Conservation (phyloP, 2,113 vertebrate species). For the Cyprinodon tularosa region DNA sequence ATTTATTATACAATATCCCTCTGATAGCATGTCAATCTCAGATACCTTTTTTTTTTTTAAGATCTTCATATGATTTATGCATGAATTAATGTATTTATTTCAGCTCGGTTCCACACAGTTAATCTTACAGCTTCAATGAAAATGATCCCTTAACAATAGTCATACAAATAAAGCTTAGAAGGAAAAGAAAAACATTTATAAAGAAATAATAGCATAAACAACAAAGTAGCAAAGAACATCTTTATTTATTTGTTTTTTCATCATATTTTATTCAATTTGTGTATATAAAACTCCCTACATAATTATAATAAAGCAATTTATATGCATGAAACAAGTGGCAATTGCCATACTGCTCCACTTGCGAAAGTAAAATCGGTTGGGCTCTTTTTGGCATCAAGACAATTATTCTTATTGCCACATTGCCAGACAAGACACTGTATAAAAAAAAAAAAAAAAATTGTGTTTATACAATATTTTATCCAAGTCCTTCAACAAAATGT, state of each 20-base stretch:
- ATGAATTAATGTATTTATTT: background rate
- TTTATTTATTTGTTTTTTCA: background rate
- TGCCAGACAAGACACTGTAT: too few relatives aligned
- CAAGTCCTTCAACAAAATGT: background rate
- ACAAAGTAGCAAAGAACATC: background rate
- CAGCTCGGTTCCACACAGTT: background rate
- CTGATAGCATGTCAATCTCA: conserved; percentile 1
- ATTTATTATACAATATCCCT: conserved; percentile 9
- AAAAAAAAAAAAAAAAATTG: too few relatives aligned
- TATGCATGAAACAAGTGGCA: too few relatives aligned
- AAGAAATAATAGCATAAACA: background rate
- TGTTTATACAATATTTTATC: background rate
- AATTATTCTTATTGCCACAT: too few relatives aligned
- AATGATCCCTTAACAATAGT: background rate
- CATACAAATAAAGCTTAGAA: background rate
- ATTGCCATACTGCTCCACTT: too few relatives aligned
- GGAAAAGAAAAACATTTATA: background rate
- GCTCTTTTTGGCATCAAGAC: too few relatives aligned
- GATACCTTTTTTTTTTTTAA: background rate
- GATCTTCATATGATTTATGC: background rate
- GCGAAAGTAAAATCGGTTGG: too few relatives aligned
- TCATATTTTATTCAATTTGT: background rate
- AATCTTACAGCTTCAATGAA: background rate
- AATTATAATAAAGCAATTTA: too few relatives aligned
- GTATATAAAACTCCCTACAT: background rate